Evolutionary conservation across 1,140 invertebrate genomes (phyloP), one percentile per base, ranked within the genome.

Genomic region (Tetraneura akinire): DNA sequence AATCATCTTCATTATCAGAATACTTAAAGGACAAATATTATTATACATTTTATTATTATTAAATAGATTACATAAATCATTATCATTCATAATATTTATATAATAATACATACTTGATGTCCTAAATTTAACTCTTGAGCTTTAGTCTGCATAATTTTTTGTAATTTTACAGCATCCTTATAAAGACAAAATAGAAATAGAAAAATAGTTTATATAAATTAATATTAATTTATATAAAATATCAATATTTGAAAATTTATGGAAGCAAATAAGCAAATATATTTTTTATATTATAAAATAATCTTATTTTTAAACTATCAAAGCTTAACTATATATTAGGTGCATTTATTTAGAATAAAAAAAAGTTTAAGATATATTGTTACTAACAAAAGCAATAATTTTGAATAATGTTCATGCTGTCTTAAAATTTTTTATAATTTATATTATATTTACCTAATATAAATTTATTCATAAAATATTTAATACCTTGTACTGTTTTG

Each of bases 121-220:
- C 70, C 74, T 49, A 81, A 90, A 82, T 93, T 92, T 81, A 93
- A 87, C 85, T 96, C 94, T 87, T 94, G 91, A 1, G 95, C 92
- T 85, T 93, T 93, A 68, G 90, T 89, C 84, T 94, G 91, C 91
- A 96, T 93, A 80, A 94, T 88, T 86, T 92, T 93, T 86, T 94
- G 93, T 23, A 95, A 86, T 84, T 91, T 91, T 2, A 91, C 90
- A 70, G 93, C 92, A 88, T 92, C 91, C 91, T 92, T 82, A 11
- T 86, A 86, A 80, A 60, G 13, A 47, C 66, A 57, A 73, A n/a
- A 62, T n/a, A 82, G n/a, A n/a, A n/a, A n/a, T n/a, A n/a, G n/a
- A n/a, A 74, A 78, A 47, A 26, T 47, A n/a, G n/a, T n/a, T n/a
- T 23, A 47, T 16, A 26, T 16, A 66, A 0, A 37, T 66, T 16